Evolutionary conservation across 2,888 invertebrate genomes (phyloP).

Genomic region (Nemapogon koenigi): DNA sequence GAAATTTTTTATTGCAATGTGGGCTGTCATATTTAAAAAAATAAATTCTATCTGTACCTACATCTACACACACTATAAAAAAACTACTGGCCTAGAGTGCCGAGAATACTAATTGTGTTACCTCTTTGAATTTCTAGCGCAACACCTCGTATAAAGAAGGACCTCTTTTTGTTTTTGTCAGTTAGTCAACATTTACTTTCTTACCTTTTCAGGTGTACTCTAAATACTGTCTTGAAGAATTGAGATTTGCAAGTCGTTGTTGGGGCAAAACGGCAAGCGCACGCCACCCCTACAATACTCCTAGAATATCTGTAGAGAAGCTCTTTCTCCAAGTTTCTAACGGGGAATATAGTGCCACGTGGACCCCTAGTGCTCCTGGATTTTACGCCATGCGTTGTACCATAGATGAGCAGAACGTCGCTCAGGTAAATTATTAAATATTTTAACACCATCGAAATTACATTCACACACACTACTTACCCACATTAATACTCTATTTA

Average conservation of each 20-base stretch:
- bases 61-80: no score
- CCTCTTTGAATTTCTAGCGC: no score
- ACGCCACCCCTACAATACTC: slow-evolving; percentile 21
- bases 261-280: slow-evolving; percentile 44
- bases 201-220: slow-evolving; percentile 72
- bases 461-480: no score
- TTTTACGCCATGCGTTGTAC: slow-evolving; percentile 86
- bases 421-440: slow-evolving; percentile 70
- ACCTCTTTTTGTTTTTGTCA: no score
- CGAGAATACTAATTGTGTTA: no score
- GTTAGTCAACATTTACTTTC: slow-evolving; percentile 1
- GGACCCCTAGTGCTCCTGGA: slow-evolving; percentile 93
- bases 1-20: no score
- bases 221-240: slow-evolving; percentile 94
- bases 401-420: slow-evolving; percentile 83
- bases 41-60: no score
- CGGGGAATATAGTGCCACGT: slow-evolving; percentile 83
- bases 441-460: no score
- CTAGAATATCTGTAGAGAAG: slow-evolving; percentile 68
- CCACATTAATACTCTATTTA: no score
- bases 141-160: no score
- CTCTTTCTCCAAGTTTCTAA: slow-evolving; percentile 81
- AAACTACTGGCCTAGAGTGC: no score
- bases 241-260: slow-evolving; percentile 67
- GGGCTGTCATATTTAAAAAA: no score